These are phyloP conservation scores for Tricholauxania praeusta DNA, from an alignment of 2,888 invertebrate species.

Conservation along the genomic window DNA sequence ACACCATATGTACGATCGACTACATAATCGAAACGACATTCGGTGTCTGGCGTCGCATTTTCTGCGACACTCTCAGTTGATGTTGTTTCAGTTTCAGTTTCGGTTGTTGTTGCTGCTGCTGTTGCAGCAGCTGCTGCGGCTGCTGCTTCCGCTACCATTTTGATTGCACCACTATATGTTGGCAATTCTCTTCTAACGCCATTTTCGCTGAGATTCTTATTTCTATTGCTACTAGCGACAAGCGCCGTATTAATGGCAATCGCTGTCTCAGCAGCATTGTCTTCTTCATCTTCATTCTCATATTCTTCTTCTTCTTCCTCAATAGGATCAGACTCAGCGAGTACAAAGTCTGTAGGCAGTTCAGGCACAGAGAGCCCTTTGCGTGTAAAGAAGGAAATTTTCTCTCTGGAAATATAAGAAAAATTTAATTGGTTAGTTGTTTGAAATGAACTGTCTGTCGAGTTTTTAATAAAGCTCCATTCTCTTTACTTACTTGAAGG, in stretches of 20 bases:
- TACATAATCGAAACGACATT: constrained; percentile 80
- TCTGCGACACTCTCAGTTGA: constrained; percentile 31
- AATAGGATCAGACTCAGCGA: constrained; percentile 68
- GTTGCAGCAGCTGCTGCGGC: constrained; percentile 38
- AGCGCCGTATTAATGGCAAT: constrained; percentile 65
- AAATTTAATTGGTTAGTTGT: background rate
- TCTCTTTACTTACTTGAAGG: constrained; percentile 83
- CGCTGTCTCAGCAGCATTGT: constrained; percentile 60
- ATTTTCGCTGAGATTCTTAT: constrained; percentile 66
- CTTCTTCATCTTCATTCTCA: constrained; percentile 56
- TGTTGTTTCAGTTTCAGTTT: constrained; percentile 41
- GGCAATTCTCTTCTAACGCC: constrained; percentile 47
- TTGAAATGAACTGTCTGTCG: background rate
- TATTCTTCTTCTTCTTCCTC: constrained; percentile 61
- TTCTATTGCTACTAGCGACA: constrained; percentile 65
- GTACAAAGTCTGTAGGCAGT: constrained; percentile 74
- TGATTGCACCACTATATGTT: constrained; percentile 46
- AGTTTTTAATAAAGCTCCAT: constrained; percentile 5
- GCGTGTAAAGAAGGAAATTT: constrained; percentile 96
- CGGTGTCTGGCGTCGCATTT: constrained; percentile 17
- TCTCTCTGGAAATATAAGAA: constrained; percentile 78
- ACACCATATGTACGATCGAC: constrained; percentile 87
- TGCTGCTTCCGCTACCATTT: constrained; percentile 26
- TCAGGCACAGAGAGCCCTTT: constrained; percentile 82
- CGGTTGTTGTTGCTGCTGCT: constrained; percentile 39